phyloP scores from a whole-genome alignment of 2,113 vertebrate genomes.

The Oenanthe oenanthe region DNA sequence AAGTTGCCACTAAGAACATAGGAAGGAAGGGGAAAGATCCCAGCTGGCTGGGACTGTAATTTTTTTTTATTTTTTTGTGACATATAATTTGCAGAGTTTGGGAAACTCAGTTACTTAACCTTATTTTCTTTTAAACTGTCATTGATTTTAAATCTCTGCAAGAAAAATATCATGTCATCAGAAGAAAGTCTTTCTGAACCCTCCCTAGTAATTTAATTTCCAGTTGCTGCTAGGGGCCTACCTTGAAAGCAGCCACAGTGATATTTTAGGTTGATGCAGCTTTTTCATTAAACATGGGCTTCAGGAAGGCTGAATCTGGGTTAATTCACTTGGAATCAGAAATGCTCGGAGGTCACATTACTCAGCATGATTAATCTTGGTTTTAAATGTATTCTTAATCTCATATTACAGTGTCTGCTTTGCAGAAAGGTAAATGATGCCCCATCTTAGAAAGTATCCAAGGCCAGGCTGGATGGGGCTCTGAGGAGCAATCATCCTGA shows the following conservation, averaged over 20 bases:
- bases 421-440: not conserved
- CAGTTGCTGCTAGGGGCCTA: not conserved
- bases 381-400: not conserved
- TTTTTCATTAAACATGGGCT: not conserved
- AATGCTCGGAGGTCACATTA: not conserved
- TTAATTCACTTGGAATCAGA: not conserved
- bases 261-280: not conserved
- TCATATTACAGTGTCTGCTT: not conserved
- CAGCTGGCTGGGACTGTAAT: not conserved
- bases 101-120: not conserved
- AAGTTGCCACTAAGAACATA: not conserved
- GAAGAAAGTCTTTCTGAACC: not conserved
- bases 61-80: not conserved
- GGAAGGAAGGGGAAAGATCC: not conserved
- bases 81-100: not conserved
- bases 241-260: not conserved
- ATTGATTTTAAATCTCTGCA: not conserved
- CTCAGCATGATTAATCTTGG: not conserved
- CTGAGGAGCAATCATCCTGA: not conserved
- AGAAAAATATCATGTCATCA: not conserved
- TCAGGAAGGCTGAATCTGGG: not conserved
- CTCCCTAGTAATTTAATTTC: not conserved
- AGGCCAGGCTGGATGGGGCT: not conserved
- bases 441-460: not conserved
- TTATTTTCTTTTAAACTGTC: not conserved